phyloP scores from a whole-genome alignment of 2,113 vertebrate genomes.

The Lethenteron reissneri region DNA sequence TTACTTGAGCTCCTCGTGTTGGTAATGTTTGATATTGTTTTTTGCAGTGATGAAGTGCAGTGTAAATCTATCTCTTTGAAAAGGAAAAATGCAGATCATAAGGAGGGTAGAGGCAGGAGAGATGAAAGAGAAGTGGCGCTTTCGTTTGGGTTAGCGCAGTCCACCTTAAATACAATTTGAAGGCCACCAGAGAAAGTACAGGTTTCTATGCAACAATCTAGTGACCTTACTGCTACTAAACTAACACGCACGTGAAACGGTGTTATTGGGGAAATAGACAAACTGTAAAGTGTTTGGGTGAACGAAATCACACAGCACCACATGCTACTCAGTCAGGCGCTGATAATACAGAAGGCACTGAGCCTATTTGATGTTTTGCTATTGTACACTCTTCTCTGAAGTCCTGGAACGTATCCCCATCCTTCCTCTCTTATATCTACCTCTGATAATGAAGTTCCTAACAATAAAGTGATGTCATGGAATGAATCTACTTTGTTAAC shows the following conservation, averaged over 20 bases:
- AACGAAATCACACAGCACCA: not conserved
- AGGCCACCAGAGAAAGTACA: not conserved
- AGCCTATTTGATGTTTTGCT: not conserved
- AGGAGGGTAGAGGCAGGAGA: not conserved
- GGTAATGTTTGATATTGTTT: not conserved
- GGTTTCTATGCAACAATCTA: not conserved
- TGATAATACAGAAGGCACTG: not conserved
- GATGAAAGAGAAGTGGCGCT: not conserved
- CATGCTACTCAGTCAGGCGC: not conserved
- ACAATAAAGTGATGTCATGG: no score
- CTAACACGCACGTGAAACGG: not conserved
- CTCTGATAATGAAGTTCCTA: not conserved
- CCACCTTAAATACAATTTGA: constrained; percentile 3
- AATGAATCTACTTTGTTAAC: no score
- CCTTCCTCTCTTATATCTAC: not conserved
- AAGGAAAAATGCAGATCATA: constrained; percentile 2
- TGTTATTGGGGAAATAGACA: not conserved
- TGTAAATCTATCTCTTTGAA: not conserved
- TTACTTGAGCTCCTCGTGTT: not conserved
- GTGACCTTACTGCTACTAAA: not conserved
- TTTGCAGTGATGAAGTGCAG: not conserved
- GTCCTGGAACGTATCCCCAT: not conserved
- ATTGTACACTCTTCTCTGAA: not conserved
- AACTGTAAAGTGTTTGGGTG: not conserved
- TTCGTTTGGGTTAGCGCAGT: not conserved